phyloP scores from a whole-genome alignment of 2,797 vertebrate genomes.

The Cossypha polioptera region DNA sequence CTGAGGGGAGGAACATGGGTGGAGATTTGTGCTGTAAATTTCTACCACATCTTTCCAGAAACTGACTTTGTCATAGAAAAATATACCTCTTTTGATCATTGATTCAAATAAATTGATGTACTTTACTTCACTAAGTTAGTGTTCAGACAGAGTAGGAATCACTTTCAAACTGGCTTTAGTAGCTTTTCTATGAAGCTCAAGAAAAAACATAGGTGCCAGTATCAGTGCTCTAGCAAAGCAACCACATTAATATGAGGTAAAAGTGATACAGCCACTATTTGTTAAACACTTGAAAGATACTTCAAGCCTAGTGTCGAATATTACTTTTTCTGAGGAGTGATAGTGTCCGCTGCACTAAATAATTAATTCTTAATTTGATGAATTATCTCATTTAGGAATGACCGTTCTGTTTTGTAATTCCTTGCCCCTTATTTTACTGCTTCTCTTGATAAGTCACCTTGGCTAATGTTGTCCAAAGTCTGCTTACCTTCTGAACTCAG shows the following conservation, averaged over 20 bases:
- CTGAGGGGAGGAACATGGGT: background rate
- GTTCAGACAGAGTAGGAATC: background rate
- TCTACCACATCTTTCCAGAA: slow-evolving; percentile 3
- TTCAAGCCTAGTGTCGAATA: background rate
- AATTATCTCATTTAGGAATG: background rate
- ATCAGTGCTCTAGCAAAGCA: background rate
- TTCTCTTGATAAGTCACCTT: background rate
- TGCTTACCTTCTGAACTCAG: background rate
- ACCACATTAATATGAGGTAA: background rate
- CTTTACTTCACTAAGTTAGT: background rate
- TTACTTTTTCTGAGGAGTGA: background rate
- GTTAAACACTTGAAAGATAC: background rate
- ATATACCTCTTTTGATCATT: background rate
- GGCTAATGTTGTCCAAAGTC: background rate
- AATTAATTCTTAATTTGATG: background rate
- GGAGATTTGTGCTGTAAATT: slow-evolving; percentile 14
- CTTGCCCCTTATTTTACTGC: background rate
- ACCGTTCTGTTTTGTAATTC: background rate
- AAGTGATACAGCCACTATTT: background rate
- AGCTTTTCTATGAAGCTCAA: background rate
- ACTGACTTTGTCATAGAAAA: slow-evolving; percentile 11
- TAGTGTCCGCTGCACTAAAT: background rate
- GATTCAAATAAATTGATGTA: background rate
- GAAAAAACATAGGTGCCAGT: background rate
- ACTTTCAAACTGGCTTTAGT: slow-evolving; percentile 24